Base-by-base conservation (phyloP, 1,140 invertebrate species). In the Chironomus tepperi region DNA sequence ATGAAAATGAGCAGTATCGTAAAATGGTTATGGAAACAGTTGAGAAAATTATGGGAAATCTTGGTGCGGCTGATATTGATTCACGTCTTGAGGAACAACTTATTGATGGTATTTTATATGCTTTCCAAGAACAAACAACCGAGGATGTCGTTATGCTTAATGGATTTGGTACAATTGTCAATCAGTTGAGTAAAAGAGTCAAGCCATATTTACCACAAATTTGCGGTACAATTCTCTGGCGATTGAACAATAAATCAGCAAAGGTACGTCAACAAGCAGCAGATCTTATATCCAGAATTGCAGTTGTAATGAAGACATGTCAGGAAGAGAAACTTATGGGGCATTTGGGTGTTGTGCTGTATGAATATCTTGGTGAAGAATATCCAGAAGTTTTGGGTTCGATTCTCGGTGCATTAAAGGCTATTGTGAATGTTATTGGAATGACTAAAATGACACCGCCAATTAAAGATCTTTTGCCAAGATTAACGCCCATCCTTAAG, bases 1-100 rank as follows among this genome's bases (percentile, higher is more conserved):
- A 99, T 83, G 98, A 99, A 85, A 98, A 99, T 83, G 98, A 99
- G 83, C 96, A 98, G 79, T 99, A 99, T 83, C 88, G 98, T 76
- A 99, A 99, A 86, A 99, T 99, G 98, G 98, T 99, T 0, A 99
- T 99, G 96, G 98, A 99, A 83, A 99, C 96, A 0, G 99, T 99
- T 76, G 98, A 99, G 82, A 99, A 99, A 83, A 95, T 99, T 75
- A 96, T 99, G 89, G 94, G 93, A 7, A 97, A 98, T 83, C 86
- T 99, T 18, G 98, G 98, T 43, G 97, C 97, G 0, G 94, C 96
- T 0, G 98, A 99, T 82, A 98, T 99, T 73, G 98, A 99, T 83
- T 97, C 95, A 0, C 87, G 97, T 65, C 84, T 99, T 0, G 98
- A 99, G 83, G 98, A 99, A 84, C 97, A 98, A 80, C 88, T 99